These are phyloP conservation scores for Mactromeris polynyma DNA, from an alignment of 2,888 invertebrate species.

Conservation along the genomic window DNA sequence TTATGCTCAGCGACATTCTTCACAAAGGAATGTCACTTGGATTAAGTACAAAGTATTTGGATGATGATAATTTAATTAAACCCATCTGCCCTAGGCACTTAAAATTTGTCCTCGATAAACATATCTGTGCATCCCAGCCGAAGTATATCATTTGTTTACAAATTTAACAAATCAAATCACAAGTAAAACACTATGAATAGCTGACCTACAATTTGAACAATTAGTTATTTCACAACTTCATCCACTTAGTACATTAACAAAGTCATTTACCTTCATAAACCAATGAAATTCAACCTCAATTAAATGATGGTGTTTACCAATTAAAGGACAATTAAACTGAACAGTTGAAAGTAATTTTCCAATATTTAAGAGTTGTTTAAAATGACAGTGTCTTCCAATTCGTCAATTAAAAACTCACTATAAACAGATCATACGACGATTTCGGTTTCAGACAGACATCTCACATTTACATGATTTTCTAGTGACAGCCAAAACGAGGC, in stretches of 20 bases:
- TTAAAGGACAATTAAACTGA: conserved; percentile 44
- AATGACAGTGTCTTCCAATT: background rate
- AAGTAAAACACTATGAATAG: background rate
- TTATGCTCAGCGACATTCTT: conserved; percentile 55
- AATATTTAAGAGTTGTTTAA: background rate
- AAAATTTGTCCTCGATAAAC: background rate
- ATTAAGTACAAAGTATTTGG: conserved; percentile 54
- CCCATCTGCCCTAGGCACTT: conserved; percentile 4
- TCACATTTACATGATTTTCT: conserved; percentile 60
- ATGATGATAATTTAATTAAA: conserved; percentile 55
- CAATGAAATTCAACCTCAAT: conserved; percentile 28
- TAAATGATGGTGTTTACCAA: conserved; percentile 47
- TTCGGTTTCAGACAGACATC: conserved; percentile 55
- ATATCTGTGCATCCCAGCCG: background rate
- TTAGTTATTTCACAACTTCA: conserved; percentile 12
- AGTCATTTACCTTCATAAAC: conserved; percentile 27
- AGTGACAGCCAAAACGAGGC: conserved; percentile 77
- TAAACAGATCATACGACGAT: conserved; percentile 50
- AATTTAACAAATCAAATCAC: background rate
- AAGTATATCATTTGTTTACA: background rate
- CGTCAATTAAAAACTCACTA: background rate
- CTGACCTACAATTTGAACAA: background rate
- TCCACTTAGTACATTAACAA: conserved; percentile 10
- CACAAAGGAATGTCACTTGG: conserved; percentile 47
- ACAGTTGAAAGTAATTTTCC: background rate